phyloP scores from a whole-genome alignment of 92 coral and sea anemone genomes.

The Zoanthus sociatus region DNA sequence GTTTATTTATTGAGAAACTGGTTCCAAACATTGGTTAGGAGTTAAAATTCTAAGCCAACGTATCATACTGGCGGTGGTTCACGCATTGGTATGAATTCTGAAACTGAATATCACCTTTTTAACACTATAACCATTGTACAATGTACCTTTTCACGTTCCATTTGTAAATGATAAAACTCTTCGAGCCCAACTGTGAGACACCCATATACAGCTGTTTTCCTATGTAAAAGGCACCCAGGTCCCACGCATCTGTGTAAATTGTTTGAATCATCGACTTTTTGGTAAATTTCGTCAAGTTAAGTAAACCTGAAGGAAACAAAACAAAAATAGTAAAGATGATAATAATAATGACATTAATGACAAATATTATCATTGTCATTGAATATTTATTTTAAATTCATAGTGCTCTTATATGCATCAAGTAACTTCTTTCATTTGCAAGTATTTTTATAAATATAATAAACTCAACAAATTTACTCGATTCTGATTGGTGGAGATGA shows the following conservation, averaged over 20 bases:
- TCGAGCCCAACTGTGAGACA: constrained; percentile 91
- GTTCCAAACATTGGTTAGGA: too few species aligned
- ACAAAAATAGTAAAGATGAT: background rate
- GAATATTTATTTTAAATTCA: background rate
- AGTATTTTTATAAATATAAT: too few species aligned
- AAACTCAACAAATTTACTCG: too few species aligned
- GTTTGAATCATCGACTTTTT: constrained; percentile 95
- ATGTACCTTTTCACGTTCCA: constrained; percentile 60
- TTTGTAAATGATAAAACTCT: constrained; percentile 87
- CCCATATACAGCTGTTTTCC: constrained; percentile 85
- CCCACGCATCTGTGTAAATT: constrained; percentile 96
- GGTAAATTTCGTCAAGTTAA: constrained; percentile 92
- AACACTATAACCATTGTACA: background rate
- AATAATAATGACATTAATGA: background rate
- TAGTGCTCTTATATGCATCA: too few species aligned
- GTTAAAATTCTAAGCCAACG: too few species aligned
- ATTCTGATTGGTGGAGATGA: too few species aligned
- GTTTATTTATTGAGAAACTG: too few species aligned
- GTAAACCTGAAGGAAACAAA: constrained; percentile 59
- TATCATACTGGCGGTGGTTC: too few species aligned
- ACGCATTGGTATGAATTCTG: too few species aligned
- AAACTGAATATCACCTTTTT: too few species aligned
- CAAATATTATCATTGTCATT: too few species aligned
- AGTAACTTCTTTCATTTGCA: too few species aligned
- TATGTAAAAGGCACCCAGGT: constrained; percentile 84